Conservation (phyloP, 1,140 invertebrate genomes). For the Oryzaephilus surinamensis region DNA sequence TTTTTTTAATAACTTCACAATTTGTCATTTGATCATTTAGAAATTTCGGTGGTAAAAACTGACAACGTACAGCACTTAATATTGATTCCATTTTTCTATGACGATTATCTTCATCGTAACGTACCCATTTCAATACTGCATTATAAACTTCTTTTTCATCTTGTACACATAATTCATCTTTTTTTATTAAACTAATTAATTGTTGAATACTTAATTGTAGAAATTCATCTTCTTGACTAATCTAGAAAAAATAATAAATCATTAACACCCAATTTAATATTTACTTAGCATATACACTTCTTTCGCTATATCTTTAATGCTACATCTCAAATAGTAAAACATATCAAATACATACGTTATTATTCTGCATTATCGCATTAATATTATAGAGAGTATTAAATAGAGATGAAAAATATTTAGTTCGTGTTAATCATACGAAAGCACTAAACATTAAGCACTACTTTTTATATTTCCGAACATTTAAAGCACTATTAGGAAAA, state of each 20-base stretch:
- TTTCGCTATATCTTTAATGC: too few species aligned
- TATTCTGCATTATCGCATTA: background rate
- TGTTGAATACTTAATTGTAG: slow-evolving; percentile 69
- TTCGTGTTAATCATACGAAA: background rate
- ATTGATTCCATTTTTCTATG: slow-evolving; percentile 79
- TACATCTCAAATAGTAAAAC: too few species aligned
- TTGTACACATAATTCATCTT: slow-evolving; percentile 81
- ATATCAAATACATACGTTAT: too few species aligned
- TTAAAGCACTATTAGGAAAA: too few species aligned
- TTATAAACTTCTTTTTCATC: slow-evolving; percentile 88
- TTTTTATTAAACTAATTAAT: slow-evolving; percentile 66
- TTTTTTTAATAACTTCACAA: slow-evolving; percentile 77
- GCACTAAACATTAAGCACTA: too few species aligned
- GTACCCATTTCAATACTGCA: slow-evolving; percentile 83
- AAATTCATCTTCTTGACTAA: slow-evolving; percentile 85
- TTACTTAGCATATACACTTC: too few species aligned
- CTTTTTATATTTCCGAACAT: too few species aligned
- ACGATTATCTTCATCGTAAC: slow-evolving; percentile 73
- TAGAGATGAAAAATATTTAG: background rate
- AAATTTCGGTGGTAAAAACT: slow-evolving; percentile 85
- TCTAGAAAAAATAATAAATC: slow-evolving; percentile 39
- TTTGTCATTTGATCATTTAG: slow-evolving; percentile 82
- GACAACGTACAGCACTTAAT: slow-evolving; percentile 75
- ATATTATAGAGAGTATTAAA: background rate
- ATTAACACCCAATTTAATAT: too few species aligned